A percentile compares a stretch with the other conserved stretches of the same genome.
Evolutionary conservation across 2,888 invertebrate species (phyloP).

Genomic region (Xestobium rufovillosum): DNA sequence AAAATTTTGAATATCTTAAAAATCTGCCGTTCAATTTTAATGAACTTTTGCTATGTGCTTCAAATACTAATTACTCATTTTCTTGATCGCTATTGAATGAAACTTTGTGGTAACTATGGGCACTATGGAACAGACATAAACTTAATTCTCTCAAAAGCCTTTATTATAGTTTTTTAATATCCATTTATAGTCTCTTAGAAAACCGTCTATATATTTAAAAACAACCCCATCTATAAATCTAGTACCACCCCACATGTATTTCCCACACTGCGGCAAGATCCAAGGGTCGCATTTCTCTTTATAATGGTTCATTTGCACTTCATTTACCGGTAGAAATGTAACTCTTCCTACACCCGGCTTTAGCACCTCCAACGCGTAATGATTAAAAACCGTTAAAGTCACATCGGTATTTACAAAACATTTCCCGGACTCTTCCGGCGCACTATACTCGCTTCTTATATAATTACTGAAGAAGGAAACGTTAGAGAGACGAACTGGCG

Average conservation of each 20-base stretch:
- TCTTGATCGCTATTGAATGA: too few species aligned
- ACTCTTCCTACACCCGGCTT: conserved; percentile 48
- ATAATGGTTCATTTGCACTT: conserved; percentile 63
- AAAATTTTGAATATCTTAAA: too few species aligned
- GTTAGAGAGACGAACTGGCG: conserved; percentile 14
- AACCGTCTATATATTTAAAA: conserved; percentile 33
- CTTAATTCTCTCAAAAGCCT: too few species aligned
- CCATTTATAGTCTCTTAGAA: too few species aligned
- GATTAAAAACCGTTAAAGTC: conserved; percentile 66
- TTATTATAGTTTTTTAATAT: too few species aligned
- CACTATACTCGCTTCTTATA: conserved; percentile 44
- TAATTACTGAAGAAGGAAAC: conserved; percentile 27
- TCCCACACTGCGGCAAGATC: conserved; percentile 37
- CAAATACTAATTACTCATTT: too few species aligned
- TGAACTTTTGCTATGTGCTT: too few species aligned
- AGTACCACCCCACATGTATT: conserved; percentile 32
- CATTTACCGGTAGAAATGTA: conserved; percentile 50
- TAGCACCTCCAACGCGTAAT: conserved; percentile 59
- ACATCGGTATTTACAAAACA: conserved; percentile 60
- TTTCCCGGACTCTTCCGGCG: conserved; percentile 60
- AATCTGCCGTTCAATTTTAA: too few species aligned
- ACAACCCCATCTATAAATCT: conserved; percentile 30
- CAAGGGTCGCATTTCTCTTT: conserved; percentile 42
- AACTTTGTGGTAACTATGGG: too few species aligned
- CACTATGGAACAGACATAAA: too few species aligned